phyloP scores from a whole-genome alignment of 2,797 vertebrate species.

The Crypturellus tataupa region DNA sequence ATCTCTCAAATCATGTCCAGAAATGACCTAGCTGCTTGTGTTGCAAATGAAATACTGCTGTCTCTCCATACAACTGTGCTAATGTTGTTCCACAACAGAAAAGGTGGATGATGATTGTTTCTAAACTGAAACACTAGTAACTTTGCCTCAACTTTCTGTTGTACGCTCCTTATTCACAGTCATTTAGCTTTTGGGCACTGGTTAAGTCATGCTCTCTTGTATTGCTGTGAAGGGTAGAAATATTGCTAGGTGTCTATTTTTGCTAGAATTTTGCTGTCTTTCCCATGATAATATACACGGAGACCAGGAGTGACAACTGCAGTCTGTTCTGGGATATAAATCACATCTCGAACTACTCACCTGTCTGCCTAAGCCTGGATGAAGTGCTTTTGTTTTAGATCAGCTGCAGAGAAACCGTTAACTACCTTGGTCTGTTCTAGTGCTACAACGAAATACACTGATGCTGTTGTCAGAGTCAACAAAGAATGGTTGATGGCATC shows the following conservation, averaged over 20 bases:
- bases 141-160: background rate
- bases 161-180: background rate
- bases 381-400: background rate
- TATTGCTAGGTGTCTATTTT: background rate
- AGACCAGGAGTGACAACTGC: background rate
- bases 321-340: background rate
- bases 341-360: background rate
- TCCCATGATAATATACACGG: background rate
- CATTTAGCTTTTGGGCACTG: rapidly evolving
- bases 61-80: rapidly evolving
- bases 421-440: rapidly evolving
- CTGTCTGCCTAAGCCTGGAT: background rate
- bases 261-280: background rate
- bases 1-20: background rate
- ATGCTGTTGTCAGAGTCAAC: background rate
- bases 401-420: background rate
- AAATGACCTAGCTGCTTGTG: background rate
- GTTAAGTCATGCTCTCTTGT: background rate
- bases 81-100: background rate
- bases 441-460: background rate
- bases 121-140: rapidly evolving
- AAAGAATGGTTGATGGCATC: background rate
- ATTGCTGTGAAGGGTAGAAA: background rate
- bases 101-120: rapidly evolving
- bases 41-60: background rate